phyloP scores from a whole-genome alignment of 2,797 vertebrate genomes.

The Falco columbarius region DNA sequence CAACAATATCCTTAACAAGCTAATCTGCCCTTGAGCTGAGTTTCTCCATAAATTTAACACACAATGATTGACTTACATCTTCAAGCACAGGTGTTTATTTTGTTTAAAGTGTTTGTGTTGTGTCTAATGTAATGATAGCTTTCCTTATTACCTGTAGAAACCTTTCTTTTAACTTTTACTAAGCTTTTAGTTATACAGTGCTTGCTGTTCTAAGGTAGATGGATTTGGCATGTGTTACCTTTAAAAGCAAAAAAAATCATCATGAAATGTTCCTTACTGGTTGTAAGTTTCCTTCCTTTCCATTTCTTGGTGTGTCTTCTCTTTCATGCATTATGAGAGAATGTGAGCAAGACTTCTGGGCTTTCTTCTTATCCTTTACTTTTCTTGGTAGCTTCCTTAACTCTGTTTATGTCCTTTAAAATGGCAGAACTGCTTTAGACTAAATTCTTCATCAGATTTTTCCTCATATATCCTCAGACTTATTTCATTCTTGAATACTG shows the following conservation, averaged over 20 bases:
- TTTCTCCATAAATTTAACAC: background rate
- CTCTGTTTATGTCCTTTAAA: background rate
- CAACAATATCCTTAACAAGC: background rate
- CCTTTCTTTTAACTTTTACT: background rate
- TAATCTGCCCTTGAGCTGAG: background rate
- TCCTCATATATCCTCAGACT: background rate
- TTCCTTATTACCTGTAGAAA: background rate
- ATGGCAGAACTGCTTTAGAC: background rate
- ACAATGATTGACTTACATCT: background rate
- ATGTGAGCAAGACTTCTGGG: background rate
- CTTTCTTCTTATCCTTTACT: background rate
- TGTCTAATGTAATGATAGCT: background rate
- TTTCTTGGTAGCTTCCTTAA: background rate
- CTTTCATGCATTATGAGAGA: background rate
- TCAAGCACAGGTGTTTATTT: slow-evolving; percentile 16
- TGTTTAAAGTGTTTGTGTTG: background rate
- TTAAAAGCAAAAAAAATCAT: background rate
- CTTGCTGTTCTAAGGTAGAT: background rate
- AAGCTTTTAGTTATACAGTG: background rate
- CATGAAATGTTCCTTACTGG: background rate
- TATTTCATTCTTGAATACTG: background rate
- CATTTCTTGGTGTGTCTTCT: background rate
- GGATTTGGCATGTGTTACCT: background rate
- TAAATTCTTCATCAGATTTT: slow-evolving; percentile 2
- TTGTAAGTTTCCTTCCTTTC: background rate